A percentile compares a stretch with the other conserved stretches of the same genome.
Conservation (phyloP, 1,140 invertebrate species). For the Hypsibius dujardini region DNA sequence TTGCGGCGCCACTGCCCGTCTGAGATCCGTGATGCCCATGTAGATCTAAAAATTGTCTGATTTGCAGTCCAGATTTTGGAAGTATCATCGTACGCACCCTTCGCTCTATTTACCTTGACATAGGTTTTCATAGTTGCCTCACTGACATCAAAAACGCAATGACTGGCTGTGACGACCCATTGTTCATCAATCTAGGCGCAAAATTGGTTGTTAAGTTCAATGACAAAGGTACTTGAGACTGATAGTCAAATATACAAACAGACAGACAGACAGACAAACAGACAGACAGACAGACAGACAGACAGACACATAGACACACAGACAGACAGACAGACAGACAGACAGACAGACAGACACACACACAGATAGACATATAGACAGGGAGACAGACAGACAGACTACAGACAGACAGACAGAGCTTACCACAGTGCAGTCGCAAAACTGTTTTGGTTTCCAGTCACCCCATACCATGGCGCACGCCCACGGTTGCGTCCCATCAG, state of each 20-base stretch:
- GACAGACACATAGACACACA: no score
- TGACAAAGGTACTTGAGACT: not conserved
- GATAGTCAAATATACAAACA: not conserved
- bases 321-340: no score
- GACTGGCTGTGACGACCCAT: not conserved
- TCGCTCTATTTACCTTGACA: not conserved
- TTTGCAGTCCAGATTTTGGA: not conserved
- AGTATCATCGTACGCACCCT: not conserved
- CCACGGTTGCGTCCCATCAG: not conserved
- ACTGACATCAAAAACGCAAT: not conserved
- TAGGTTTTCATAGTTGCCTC: not conserved
- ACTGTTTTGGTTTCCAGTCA: not conserved
- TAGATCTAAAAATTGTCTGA: not conserved
- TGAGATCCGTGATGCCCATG: not conserved
- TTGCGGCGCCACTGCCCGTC: not conserved
- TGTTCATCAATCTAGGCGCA: not conserved
- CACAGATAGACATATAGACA: no score
- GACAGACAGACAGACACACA: no score
- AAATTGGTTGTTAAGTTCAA: not conserved
- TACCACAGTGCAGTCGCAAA: conserved; percentile 8
- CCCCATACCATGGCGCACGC: not conserved
- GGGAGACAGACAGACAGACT: no score
- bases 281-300: no score
- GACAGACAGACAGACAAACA: not conserved
- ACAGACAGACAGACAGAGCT: not conserved